Evolutionary conservation across 2,113 vertebrate genomes (phyloP).

Genomic region (Charadrius vociferus): DNA sequence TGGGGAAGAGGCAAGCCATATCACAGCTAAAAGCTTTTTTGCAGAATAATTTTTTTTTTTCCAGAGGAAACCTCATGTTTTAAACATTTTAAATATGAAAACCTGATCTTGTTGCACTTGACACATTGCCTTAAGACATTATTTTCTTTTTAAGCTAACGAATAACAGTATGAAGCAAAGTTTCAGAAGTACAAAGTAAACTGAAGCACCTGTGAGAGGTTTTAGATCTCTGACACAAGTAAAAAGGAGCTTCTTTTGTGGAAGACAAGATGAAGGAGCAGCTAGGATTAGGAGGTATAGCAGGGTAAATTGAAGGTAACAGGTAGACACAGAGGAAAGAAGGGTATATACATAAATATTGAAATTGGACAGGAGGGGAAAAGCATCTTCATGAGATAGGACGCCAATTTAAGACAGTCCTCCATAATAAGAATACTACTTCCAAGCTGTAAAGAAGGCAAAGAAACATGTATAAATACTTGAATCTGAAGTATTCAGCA

Average conservation of each 20-base stretch:
- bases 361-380: background rate
- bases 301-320: background rate
- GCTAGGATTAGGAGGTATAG: background rate
- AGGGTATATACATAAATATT: background rate
- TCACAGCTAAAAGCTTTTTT: background rate
- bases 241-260: background rate
- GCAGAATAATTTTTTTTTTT: background rate
- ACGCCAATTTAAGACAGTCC: background rate
- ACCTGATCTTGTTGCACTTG: background rate
- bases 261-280: background rate
- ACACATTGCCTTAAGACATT: background rate
- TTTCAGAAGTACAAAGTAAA: constrained; percentile 2
- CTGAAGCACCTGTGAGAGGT: background rate
- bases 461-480: background rate
- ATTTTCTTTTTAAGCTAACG: constrained; percentile 11
- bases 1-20: background rate
- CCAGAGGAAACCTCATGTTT: background rate
- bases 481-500: background rate
- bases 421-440: background rate
- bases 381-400: background rate
- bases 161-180: background rate
- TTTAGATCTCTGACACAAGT: background rate
- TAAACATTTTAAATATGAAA: constrained; percentile 10
- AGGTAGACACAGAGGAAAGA: background rate
- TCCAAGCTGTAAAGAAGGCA: too few species aligned